Base-by-base conservation (phyloP, 2,113 vertebrate genomes). In the Passer domesticus region DNA sequence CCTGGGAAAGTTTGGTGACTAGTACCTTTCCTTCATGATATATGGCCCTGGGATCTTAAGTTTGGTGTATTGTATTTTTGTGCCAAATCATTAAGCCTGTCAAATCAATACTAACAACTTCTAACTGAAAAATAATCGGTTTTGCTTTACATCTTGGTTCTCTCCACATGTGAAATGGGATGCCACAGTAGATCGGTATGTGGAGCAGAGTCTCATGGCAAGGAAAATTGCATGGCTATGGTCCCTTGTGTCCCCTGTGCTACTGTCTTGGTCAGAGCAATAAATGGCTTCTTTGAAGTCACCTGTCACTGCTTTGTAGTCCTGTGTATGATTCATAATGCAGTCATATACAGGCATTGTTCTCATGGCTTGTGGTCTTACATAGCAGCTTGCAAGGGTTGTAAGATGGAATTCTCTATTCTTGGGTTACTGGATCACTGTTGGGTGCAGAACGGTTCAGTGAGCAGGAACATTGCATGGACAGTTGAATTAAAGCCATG, bases 401-500 rank as follows among this genome's bases (percentile, higher is more conserved):
- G 35, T 37, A 37, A 37, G 35, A 37, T 37, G 35, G 35, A 49
- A 0, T 0, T 1, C 37, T 56, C 37, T 87, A 18, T 79, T 76
- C 43, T 33, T 44, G 18, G 15, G 15, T 55, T 88, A 2, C 4
- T 82, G 41, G 44, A 15, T 81, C 0, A 0, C 30, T 59, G 0
- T 35, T 66, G 33, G 11, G 31, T 81, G 58, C n/a, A 62, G 72
- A 77, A 59, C 59, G 80, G 59, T 70, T 90, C 70, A 46, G 44
- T 28, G 62, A 67, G 43, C 59, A 63, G 37, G 53, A 47, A 9
- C 53, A 35, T 76, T 76, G n/a, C 1, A 1, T 60, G 37, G 53
- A 39, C 39, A 33, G 60, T 47, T 72, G 53, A 73, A 43, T 70
- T 69, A 53, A 92, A 88, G 73, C 30, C 10, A 2, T 10, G 70